Percentiles rank a stretch among this genome's conserved stretches.
Evolutionary conservation across 2,113 vertebrate genomes (phyloP).

Genomic region (Callionymus lyra): DNA sequence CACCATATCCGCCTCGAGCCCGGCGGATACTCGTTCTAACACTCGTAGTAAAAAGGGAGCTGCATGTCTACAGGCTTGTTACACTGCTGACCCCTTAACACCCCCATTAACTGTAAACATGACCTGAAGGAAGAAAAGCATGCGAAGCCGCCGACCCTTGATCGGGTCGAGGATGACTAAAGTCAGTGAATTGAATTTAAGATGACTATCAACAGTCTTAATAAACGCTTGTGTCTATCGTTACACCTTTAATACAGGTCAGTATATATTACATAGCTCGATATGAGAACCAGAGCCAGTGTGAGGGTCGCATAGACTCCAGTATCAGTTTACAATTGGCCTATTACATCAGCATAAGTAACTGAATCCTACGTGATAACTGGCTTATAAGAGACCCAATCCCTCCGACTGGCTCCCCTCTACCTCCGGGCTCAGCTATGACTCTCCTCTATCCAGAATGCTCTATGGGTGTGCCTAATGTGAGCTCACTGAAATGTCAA

Average conservation of each 20-base stretch:
- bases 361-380: conserved; percentile 60
- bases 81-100: conserved; percentile 35
- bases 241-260: conserved; percentile 44
- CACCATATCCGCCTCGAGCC: conserved; percentile 30
- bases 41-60: conserved; percentile 15
- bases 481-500: conserved; percentile 65
- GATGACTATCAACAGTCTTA: conserved; percentile 25
- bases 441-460: conserved; percentile 48
- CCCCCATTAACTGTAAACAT: conserved; percentile 17
- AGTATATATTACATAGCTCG: conserved; percentile 46
- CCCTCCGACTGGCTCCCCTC: conserved; percentile 46
- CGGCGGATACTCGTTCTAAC: conserved; percentile 16
- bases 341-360: conserved; percentile 63
- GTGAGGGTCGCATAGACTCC: conserved; percentile 49
- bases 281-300: conserved; percentile 49
- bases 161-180: conserved; percentile 12
- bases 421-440: conserved; percentile 48
- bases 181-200: conserved; percentile 10
- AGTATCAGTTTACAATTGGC: conserved; percentile 57
- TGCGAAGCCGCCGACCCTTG: conserved; percentile 17
- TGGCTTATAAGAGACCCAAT: conserved; percentile 61
- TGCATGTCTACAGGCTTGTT: conserved; percentile 36
- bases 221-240: conserved; percentile 39
- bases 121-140: conserved; percentile 18
- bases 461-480: conserved; percentile 67